These are phyloP conservation scores for Crocuta crocuta DNA, from an alignment of 2,113 vertebrate species.

Conservation along the genomic window DNA sequence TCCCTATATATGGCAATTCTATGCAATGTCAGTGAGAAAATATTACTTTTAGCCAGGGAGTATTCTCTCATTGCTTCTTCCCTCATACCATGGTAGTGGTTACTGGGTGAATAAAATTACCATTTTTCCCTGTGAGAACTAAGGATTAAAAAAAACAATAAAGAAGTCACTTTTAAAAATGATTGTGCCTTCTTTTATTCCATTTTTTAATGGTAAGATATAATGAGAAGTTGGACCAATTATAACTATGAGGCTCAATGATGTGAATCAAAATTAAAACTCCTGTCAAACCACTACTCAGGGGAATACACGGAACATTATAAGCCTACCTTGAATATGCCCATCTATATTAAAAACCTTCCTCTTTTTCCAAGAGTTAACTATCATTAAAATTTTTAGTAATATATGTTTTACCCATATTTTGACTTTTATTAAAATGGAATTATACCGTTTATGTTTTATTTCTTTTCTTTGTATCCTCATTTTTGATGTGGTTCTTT, in stretches of 20 bases:
- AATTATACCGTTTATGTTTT: background rate
- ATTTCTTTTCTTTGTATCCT: background rate
- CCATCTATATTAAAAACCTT: background rate
- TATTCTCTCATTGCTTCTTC: background rate
- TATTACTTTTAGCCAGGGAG: accelerated
- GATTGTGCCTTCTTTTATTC: background rate
- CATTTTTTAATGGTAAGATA: background rate
- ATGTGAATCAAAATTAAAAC: background rate
- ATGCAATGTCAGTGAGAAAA: background rate
- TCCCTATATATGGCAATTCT: background rate
- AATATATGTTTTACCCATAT: background rate
- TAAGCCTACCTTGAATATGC: background rate
- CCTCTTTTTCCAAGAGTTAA: background rate
- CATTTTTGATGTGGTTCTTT: background rate
- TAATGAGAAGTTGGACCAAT: background rate
- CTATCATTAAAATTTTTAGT: background rate
- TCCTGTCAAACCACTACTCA: background rate
- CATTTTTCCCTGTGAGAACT: background rate
- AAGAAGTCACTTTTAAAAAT: background rate
- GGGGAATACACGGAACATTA: background rate
- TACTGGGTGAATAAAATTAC: background rate
- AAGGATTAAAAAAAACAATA: background rate
- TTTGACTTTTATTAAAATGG: background rate
- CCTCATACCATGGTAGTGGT: background rate
- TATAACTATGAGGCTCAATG: background rate